These are phyloP conservation scores for Drosophila ogumai DNA, from an alignment of 1,140 invertebrate genomes.

Conservation along the genomic window DNA sequence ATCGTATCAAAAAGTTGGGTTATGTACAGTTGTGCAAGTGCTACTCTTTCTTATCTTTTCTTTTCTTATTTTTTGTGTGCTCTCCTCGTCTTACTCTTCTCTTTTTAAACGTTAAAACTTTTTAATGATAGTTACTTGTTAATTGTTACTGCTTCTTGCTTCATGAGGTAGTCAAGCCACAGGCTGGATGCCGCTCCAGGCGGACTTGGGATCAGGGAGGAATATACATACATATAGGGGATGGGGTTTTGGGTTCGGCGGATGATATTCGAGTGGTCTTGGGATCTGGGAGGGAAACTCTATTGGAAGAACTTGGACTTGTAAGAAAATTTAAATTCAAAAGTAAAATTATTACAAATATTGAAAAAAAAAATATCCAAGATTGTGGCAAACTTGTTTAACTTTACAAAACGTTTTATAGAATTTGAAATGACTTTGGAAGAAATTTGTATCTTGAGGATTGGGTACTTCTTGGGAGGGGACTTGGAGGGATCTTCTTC, in stretches of 20 bases:
- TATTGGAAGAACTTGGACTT: slow-evolving; percentile 75
- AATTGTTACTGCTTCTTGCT: slow-evolving; percentile 52
- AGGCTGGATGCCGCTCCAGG: slow-evolving; percentile 57
- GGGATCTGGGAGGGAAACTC: slow-evolving; percentile 8
- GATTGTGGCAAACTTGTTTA: slow-evolving; percentile 3
- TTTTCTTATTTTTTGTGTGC: slow-evolving; percentile 13
- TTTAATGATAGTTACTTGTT: slow-evolving; percentile 57
- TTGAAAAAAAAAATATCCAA: not conserved
- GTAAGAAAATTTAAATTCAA: not conserved
- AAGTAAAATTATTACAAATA: not conserved
- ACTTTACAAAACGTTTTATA: not conserved
- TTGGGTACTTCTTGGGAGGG: not conserved
- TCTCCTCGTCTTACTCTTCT: slow-evolving; percentile 5
- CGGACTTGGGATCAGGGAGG: slow-evolving; percentile 37
- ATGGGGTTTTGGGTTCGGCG: slow-evolving; percentile 5
- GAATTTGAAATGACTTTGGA: not conserved
- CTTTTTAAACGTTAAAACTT: slow-evolving; percentile 18
- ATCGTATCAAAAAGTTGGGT: slow-evolving; percentile 59
- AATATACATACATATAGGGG: slow-evolving; percentile 8
- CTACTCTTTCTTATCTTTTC: slow-evolving; percentile 9
- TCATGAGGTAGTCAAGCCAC: slow-evolving; percentile 80
- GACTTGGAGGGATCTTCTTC: slow-evolving; percentile 26
- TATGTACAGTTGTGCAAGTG: slow-evolving; percentile 67
- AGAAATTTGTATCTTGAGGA: not conserved
- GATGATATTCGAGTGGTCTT: slow-evolving; percentile 62